phyloP scores from a whole-genome alignment of 37 sponge, comb jelly and placozoan genomes.

The Agelas oroides region DNA sequence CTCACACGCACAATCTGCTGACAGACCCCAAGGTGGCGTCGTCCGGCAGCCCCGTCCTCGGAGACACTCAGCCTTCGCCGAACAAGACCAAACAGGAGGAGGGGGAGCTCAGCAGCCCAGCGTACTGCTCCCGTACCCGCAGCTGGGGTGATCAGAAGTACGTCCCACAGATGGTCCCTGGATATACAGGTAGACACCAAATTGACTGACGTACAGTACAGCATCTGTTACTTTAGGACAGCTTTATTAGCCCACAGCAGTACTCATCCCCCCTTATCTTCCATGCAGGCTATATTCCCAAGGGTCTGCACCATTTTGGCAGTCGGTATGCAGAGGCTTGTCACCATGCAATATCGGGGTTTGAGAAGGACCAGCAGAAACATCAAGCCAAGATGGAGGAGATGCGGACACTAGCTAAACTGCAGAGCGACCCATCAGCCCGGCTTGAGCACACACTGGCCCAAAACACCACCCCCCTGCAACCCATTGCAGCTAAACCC shows the following conservation, averaged over 20 bases:
- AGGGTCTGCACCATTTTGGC: constrained; percentile 88
- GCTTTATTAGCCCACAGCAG: no score
- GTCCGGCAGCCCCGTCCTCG: constrained; percentile 82
- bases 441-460: constrained; percentile 5
- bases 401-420: constrained; percentile 19
- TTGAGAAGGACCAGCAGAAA: constrained; percentile 84
- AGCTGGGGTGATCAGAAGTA: constrained; percentile 91
- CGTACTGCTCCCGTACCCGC: constrained; percentile 14
- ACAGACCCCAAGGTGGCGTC: constrained; percentile 77
- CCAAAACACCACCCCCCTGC: constrained; percentile 72
- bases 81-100: constrained; percentile 33
- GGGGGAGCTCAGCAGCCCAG: constrained; percentile 26
- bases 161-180: constrained; percentile 88
- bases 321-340: constrained; percentile 91
- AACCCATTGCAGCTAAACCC: constrained; percentile 53
- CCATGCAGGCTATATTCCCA: constrained; percentile 96
- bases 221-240: no score
- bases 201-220: no score
- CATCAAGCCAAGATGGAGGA: constrained; percentile 48
- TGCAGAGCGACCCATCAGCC: constrained; percentile 42
- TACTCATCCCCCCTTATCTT: no score
- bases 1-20: constrained; percentile 89
- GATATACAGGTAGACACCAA: constrained; percentile 83
- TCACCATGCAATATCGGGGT: constrained; percentile 78
- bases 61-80: constrained; percentile 65